Evolutionary conservation across 2,113 vertebrate species (phyloP).

Genomic region (Sakesphorus luctuosus): DNA sequence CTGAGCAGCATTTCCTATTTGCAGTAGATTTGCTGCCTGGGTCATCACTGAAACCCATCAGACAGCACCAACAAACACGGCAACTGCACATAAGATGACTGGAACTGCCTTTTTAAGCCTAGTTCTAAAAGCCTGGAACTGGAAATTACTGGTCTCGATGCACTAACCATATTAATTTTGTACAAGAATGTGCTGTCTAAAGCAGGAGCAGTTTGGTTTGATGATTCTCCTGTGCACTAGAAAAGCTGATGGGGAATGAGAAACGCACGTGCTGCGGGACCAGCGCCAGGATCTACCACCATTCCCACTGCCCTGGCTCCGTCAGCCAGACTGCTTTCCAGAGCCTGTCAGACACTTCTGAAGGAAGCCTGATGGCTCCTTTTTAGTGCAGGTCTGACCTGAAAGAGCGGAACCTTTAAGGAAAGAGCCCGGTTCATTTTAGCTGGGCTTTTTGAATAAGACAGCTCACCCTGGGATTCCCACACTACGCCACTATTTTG

Average conservation of each 20-base stretch:
- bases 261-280: background rate
- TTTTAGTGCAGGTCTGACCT: background rate
- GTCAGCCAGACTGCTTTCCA: background rate
- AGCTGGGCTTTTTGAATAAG: background rate
- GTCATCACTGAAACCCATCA: background rate
- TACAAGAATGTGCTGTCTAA: background rate
- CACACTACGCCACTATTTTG: background rate
- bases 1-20: background rate
- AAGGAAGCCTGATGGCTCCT: background rate
- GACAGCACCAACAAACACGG: background rate
- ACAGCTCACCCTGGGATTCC: background rate
- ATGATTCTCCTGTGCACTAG: background rate
- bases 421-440: background rate
- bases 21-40: background rate
- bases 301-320: background rate
- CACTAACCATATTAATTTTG: background rate
- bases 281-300: background rate
- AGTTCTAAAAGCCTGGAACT: background rate
- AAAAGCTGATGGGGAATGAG: background rate
- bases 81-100: rapidly evolving
- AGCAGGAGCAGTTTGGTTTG: background rate
- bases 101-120: background rate
- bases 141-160: background rate
- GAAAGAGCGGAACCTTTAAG: background rate
- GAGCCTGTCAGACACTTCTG: background rate